Percentiles rank a stretch among this genome's conserved stretches.
phyloP scores from a whole-genome alignment of 1,140 invertebrate genomes.

The Mactra quadrangularis region DNA sequence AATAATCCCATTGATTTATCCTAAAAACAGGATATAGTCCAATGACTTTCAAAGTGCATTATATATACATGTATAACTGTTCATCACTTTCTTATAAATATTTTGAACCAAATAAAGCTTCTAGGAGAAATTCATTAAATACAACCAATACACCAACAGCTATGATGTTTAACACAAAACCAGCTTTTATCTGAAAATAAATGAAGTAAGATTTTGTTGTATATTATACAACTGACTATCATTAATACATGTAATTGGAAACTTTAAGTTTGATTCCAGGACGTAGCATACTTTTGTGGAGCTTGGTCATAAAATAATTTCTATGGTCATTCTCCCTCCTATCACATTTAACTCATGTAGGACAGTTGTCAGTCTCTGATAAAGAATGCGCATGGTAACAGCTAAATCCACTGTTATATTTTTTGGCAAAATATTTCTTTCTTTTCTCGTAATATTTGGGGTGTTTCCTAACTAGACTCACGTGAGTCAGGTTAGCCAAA shows the following conservation, averaged over 20 bases:
- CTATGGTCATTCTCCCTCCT: too few species aligned
- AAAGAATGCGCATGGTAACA: neutral
- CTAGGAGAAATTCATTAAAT: constrained; percentile 18
- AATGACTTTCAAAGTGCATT: too few species aligned
- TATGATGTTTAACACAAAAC: constrained; percentile 26
- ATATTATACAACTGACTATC: neutral
- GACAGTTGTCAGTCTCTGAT: neutral
- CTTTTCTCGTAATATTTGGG: too few species aligned
- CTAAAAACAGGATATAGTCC: too few species aligned
- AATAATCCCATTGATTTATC: too few species aligned
- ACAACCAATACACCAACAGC: constrained; percentile 13
- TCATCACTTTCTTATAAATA: too few species aligned
- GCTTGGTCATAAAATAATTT: too few species aligned
- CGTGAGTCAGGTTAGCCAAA: neutral
- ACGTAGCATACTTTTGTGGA: too few species aligned
- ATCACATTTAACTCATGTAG: neutral
- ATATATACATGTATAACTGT: too few species aligned
- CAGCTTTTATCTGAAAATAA: constrained; percentile 33
- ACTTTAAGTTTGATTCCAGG: neutral
- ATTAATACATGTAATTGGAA: neutral
- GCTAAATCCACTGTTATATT: neutral
- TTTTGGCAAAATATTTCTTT: too few species aligned
- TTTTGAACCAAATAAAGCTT: neutral
- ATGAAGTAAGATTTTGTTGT: neutral
- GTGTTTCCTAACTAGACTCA: too few species aligned